phyloP scores from a whole-genome alignment of 2,888 invertebrate genomes.

The Imbricaverruca yamaguchii region DNA sequence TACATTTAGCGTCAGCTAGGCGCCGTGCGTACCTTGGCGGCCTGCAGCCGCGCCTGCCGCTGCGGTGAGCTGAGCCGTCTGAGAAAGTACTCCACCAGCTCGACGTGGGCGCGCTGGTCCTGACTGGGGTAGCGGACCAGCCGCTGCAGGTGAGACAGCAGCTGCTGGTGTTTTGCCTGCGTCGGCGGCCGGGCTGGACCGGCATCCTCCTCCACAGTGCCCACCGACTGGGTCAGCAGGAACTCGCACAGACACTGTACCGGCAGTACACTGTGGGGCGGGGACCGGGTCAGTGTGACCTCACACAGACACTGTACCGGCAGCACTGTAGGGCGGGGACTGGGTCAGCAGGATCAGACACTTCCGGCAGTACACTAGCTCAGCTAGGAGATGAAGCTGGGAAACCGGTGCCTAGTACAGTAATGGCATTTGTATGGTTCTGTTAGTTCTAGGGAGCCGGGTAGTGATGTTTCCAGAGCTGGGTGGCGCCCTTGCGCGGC shows the following conservation, averaged over 20 bases:
- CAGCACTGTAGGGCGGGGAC: no score
- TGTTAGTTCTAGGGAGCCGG: no score
- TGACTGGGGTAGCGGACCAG: slow-evolving; percentile 48
- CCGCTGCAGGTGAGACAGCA: slow-evolving; percentile 56
- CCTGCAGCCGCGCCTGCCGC: slow-evolving; percentile 65
- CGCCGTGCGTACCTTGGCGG: slow-evolving; percentile 42
- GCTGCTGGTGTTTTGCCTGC: slow-evolving; percentile 67
- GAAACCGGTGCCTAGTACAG: no score
- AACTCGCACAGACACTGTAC: slow-evolving; percentile 98
- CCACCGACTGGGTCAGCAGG: slow-evolving; percentile 51
- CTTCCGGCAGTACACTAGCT: no score
- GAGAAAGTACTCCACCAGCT: slow-evolving; percentile 83
- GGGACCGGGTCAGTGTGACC: not conserved
- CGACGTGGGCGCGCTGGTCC: slow-evolving; percentile 55
- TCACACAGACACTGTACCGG: not conserved
- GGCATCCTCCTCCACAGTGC: slow-evolving; percentile 45
- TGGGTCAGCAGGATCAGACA: not conserved
- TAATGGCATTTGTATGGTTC: no score
- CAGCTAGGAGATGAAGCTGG: no score
- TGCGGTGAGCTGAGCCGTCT: slow-evolving; percentile 74
- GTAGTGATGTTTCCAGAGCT: no score
- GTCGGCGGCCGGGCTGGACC: slow-evolving; percentile 49
- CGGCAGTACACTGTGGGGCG: slow-evolving; percentile 51
- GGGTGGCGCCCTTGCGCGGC: no score
- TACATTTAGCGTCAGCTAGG: no score